phyloP scores from a whole-genome alignment of 2,113 vertebrate genomes.

The Nerophis lumbriciformis region DNA sequence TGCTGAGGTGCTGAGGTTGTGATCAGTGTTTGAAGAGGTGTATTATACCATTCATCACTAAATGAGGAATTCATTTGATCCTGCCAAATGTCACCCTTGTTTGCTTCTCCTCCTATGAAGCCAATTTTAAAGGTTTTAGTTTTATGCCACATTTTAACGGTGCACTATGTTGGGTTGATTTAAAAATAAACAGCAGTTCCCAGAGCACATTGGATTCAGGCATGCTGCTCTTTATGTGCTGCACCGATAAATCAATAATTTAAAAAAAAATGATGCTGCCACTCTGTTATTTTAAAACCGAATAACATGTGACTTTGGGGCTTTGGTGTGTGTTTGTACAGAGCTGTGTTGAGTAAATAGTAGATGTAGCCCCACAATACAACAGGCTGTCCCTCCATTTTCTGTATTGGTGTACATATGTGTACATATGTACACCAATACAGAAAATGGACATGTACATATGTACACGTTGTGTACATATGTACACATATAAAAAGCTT shows the following conservation, averaged over 20 bases:
- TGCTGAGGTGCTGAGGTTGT: slow-evolving; percentile 46
- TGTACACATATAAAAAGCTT: too few relatives aligned
- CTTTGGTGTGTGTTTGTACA: slow-evolving; percentile 8
- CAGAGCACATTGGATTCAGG: slow-evolving; percentile 10
- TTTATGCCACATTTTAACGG: background rate
- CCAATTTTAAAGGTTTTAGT: slow-evolving; percentile 23
- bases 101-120: slow-evolving; percentile 1
- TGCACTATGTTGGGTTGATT: slow-evolving; percentile 5
- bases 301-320: slow-evolving; percentile 16
- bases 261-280: slow-evolving; percentile 34
- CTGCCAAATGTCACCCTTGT: background rate
- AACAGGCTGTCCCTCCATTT: too few relatives aligned
- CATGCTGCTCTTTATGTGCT: slow-evolving; percentile 30
- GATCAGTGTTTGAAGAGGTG: background rate
- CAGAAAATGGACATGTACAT: too few relatives aligned
- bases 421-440: too few relatives aligned
- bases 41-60: slow-evolving; percentile 23
- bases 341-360: slow-evolving; percentile 11
- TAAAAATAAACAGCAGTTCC: slow-evolving; percentile 22
- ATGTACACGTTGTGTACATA: too few relatives aligned
- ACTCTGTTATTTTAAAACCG: slow-evolving; percentile 46
- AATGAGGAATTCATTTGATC: slow-evolving; percentile 6
- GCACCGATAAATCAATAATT: slow-evolving; percentile 50
- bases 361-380: background rate
- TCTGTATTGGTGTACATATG: too few relatives aligned